Percentiles rank a stretch among this genome's conserved stretches.
Conservation (phyloP, 2,888 invertebrate genomes). For the Steromphala cineraria region DNA sequence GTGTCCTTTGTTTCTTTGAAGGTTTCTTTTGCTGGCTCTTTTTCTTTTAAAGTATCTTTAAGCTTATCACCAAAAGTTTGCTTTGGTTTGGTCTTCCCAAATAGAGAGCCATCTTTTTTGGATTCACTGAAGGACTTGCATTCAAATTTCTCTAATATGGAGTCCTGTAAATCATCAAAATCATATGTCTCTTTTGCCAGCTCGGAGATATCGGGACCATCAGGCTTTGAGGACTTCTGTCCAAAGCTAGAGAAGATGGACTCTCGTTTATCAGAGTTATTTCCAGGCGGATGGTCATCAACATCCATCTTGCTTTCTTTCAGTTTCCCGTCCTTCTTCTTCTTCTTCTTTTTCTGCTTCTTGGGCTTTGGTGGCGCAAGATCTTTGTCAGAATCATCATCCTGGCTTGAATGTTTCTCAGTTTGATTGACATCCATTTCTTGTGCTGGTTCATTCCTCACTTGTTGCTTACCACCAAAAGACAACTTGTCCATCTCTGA, state of each 20-base stretch:
- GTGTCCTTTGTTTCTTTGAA: neutral
- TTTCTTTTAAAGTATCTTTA: neutral
- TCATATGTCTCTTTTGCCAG: neutral
- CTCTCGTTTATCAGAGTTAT: conserved; percentile 3
- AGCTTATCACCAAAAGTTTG: neutral
- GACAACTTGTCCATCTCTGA: conserved; percentile 6
- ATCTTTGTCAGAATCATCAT: conserved; percentile 23
- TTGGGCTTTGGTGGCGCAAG: neutral
- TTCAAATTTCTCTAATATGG: neutral
- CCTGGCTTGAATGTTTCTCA: conserved; percentile 20
- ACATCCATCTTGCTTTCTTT: conserved; percentile 25
- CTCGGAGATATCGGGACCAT: neutral
- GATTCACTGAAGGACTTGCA: conserved; percentile 1
- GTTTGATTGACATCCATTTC: neutral
- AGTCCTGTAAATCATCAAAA: conserved; percentile 6
- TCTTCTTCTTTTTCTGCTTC: conserved; percentile 25
- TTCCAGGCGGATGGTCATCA: neutral
- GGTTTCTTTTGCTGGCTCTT: neutral
- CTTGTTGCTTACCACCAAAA: neutral
- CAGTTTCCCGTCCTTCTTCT: conserved; percentile 27
- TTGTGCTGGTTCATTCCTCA: neutral
- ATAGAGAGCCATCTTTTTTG: neutral
- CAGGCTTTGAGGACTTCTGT: conserved; percentile 4
- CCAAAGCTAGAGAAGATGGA: neutral
- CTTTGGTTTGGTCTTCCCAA: neutral